Base-by-base conservation (phyloP, 1,140 invertebrate genomes). In the Leptinotarsa defecta region DNA sequence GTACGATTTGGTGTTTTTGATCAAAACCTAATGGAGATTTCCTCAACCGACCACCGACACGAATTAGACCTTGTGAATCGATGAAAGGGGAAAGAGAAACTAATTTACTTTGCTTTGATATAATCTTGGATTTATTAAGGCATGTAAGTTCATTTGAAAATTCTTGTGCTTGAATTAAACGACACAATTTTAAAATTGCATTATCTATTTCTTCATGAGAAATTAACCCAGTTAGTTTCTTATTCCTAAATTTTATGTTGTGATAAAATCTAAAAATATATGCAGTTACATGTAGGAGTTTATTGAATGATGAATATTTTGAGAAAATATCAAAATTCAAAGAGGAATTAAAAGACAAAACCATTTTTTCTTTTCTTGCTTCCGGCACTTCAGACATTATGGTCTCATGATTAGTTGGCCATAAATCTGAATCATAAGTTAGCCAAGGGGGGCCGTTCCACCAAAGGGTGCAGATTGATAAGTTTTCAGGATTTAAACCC, bases 371-470 rank as follows among this genome's bases (percentile, higher is more conserved):
- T 15, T 61, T 61, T 61, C 15, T 61, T 61, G 15, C 57, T 62
- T 62, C 57, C 8, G 57, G 57, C 19, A 62, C 17, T 17, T 62
- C 57, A 62, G 17, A 2, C 17, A 62, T 20, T n/a, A 62, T 62
- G 57, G 57, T 62, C 19, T 62, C 57, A 62, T 34, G 27, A 34
- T 34, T 34, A 34, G 27, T 34, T 34, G 63, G 63, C 63, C 63
- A 65, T 65, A n/a, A 13, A n/a, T 15, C 13, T 65, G 15, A 20
- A 65, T 65, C 63, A 20, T 13, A 13, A n/a, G 24, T n/a, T 19
- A 65, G 24, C 63, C 63, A 65, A 20, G 3, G 13, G 15, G 67
- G 67, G 13, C 67, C 67, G 20, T 68, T n/a, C 20, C 67, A 68
- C 27, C 67, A 68, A 13, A 15, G 17, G 3, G 11, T 17, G 6